These are phyloP conservation scores for Perccottus glenii DNA, from an alignment of 2,113 vertebrate genomes.

Conservation along the genomic window DNA sequence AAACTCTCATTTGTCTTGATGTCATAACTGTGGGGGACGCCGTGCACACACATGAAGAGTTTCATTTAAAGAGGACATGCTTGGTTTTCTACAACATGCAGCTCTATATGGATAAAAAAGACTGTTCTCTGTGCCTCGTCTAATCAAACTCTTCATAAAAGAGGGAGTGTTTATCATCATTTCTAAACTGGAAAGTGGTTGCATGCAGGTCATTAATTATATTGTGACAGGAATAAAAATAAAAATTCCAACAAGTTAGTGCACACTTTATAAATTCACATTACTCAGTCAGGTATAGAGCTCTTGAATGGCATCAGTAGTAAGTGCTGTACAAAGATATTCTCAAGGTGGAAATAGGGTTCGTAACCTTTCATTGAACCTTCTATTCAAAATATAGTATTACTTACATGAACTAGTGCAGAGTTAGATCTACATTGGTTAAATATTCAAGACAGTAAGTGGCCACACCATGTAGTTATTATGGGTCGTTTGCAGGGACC, in stretches of 20 bases:
- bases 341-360: slow-evolving; percentile 7
- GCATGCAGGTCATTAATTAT: slow-evolving; percentile 63
- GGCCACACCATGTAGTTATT: neutral
- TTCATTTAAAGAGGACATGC: slow-evolving; percentile 12
- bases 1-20: slow-evolving; percentile 57
- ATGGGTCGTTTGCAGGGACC: neutral
- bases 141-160: slow-evolving; percentile 35
- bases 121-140: neutral
- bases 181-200: slow-evolving; percentile 12
- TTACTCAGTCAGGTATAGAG: slow-evolving; percentile 44
- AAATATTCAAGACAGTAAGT: slow-evolving; percentile 2
- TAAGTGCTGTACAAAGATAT: slow-evolving; percentile 57
- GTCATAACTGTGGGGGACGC: slow-evolving; percentile 68
- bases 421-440: slow-evolving; percentile 10
- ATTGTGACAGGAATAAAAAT: slow-evolving; percentile 32
- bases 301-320: slow-evolving; percentile 48
- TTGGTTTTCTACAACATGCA: slow-evolving; percentile 8
- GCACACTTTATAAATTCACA: slow-evolving; percentile 56
- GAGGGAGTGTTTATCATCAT: slow-evolving; percentile 11
- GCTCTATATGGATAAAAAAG: neutral
- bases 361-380: slow-evolving; percentile 2
- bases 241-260: slow-evolving; percentile 41
- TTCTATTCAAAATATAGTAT: slow-evolving; percentile 14
- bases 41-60: slow-evolving; percentile 19
- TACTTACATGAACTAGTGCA: neutral